Percentiles rank a stretch among this genome's conserved stretches.
Evolutionary conservation across 2,797 vertebrate genomes (phyloP).

Genomic region (Mormyrops boulengeri): DNA sequence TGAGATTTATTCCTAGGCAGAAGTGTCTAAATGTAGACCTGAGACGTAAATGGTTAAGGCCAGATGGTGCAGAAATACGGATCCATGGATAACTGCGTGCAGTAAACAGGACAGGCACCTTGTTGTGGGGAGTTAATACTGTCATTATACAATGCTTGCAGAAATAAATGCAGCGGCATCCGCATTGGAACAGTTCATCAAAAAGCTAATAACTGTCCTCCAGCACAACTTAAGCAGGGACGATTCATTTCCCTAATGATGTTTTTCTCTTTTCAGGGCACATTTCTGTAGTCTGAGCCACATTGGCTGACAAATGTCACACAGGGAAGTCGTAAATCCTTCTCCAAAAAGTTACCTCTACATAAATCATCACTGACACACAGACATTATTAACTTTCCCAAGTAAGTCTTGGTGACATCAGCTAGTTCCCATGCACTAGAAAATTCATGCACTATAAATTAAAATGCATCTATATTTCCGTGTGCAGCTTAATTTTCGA

Average conservation of each 20-base stretch:
- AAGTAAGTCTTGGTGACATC: neutral
- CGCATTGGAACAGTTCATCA: neutral
- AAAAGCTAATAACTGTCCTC: neutral
- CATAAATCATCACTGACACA: neutral
- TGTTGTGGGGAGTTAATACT: neutral
- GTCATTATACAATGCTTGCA: neutral
- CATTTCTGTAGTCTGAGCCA: neutral
- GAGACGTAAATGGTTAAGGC: neutral
- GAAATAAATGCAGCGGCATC: neutral
- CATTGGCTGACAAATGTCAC: neutral
- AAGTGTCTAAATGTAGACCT: neutral
- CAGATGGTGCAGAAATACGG: neutral
- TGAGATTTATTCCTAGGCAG: neutral
- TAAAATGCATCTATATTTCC: neutral
- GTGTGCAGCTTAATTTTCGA: neutral
- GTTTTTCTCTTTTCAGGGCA: neutral
- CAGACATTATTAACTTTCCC: neutral
- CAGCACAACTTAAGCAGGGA: neutral
- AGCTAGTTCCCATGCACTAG: neutral
- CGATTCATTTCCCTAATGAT: constrained; percentile 1
- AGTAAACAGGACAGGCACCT: neutral
- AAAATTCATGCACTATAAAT: neutral
- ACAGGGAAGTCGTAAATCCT: neutral
- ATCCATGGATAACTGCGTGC: neutral
- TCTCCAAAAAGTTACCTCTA: neutral